Conservation (phyloP, 2,888 invertebrate genomes). For the Zonitis immaculata region DNA sequence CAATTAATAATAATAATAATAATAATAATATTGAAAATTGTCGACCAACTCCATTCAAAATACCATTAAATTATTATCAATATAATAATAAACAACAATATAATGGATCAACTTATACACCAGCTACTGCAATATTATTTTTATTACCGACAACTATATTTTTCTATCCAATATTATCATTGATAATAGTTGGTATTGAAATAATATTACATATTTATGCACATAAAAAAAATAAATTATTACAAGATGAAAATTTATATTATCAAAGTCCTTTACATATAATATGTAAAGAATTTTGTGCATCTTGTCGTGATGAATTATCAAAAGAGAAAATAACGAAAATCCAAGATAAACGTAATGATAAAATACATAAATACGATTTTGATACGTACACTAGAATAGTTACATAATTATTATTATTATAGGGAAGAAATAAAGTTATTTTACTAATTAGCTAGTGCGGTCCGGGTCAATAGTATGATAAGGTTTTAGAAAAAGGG, state of each 20-base stretch:
- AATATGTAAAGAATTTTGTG: slow-evolving; percentile 65
- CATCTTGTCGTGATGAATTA: slow-evolving; percentile 59
- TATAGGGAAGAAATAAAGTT: background rate
- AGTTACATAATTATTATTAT: slow-evolving; percentile 31
- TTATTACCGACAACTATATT: slow-evolving; percentile 58
- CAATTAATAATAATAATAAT: too few species aligned
- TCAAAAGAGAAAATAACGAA: slow-evolving; percentile 60
- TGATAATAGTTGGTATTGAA: slow-evolving; percentile 55
- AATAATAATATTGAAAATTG: too few species aligned
- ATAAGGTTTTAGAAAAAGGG: too few species aligned
- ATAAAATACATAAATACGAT: slow-evolving; percentile 35
- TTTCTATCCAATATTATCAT: slow-evolving; percentile 53
- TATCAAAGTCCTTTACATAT: slow-evolving; percentile 68
- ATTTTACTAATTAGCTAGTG: too few species aligned
- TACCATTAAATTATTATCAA: slow-evolving; percentile 29
- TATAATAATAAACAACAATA: slow-evolving; percentile 2
- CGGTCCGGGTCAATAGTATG: too few species aligned
- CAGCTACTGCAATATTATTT: slow-evolving; percentile 47
- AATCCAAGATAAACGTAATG: slow-evolving; percentile 59
- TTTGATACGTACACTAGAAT: slow-evolving; percentile 34
- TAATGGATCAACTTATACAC: slow-evolving; percentile 21
- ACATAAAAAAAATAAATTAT: slow-evolving; percentile 61
- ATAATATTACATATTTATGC: slow-evolving; percentile 62
- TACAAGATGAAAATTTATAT: slow-evolving; percentile 56
- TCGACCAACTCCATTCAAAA: slow-evolving; percentile 46